A percentile compares a stretch with the other conserved stretches of the same genome.
phyloP scores from a whole-genome alignment of 2,113 vertebrate species.

The Etheostoma cragini region DNA sequence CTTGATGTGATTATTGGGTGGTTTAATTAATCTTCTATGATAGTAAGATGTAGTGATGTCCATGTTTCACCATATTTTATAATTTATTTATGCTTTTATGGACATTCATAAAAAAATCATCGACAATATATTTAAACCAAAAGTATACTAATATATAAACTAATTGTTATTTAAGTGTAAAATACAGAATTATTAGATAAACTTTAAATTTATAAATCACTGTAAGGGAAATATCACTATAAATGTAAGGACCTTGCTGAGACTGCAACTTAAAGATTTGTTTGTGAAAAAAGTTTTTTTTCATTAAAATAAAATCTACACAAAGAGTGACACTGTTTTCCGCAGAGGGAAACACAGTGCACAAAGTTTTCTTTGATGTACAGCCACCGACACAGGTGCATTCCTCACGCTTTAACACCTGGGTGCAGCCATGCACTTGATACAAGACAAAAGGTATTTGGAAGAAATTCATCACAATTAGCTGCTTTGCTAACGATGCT shows the following conservation, averaged over 20 bases:
- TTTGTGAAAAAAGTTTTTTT: background rate
- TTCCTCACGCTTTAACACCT: constrained; percentile 48
- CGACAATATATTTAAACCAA: background rate
- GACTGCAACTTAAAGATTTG: background rate
- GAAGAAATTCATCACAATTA: background rate
- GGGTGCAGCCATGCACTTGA: constrained; percentile 55
- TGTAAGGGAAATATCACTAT: background rate
- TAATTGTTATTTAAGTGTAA: background rate
- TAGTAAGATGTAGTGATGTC: background rate
- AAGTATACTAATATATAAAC: background rate
- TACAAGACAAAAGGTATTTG: background rate
- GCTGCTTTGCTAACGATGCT: background rate
- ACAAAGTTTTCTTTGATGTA: background rate
- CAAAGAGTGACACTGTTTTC: background rate
- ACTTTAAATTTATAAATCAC: background rate
- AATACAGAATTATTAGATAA: background rate
- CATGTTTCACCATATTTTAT: background rate
- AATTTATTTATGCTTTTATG: background rate
- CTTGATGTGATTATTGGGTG: background rate
- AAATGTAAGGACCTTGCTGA: background rate
- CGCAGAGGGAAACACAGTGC: background rate
- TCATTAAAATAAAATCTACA: background rate
- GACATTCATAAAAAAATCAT: background rate
- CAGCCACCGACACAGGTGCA: constrained; percentile 21
- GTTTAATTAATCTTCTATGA: too few species aligned